Percentiles rank a stretch among this genome's conserved stretches.
phyloP scores from a whole-genome alignment of 1,140 invertebrate species.

The Macrotrachela quadricornifera region DNA sequence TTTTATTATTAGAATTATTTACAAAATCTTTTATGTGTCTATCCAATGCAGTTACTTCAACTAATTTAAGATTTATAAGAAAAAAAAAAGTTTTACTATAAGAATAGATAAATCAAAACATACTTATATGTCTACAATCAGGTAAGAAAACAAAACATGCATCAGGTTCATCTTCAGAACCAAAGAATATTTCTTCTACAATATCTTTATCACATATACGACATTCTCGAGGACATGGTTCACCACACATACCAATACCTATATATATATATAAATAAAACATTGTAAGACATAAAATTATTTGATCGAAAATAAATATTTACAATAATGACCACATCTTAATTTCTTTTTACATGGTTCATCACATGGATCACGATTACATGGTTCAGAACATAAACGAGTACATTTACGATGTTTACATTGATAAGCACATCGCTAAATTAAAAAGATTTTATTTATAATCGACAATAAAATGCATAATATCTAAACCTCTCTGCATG shows the following conservation, averaged over 20 bases:
- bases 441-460: too few species aligned
- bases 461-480: too few species aligned
- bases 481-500: slow-evolving; percentile 40
- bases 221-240: slow-evolving; percentile 28
- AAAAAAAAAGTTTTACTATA: too few species aligned
- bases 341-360: slow-evolving; percentile 14
- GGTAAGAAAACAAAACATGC: slow-evolving; percentile 35
- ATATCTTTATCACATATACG: neutral
- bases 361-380: slow-evolving; percentile 35
- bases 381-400: slow-evolving; percentile 37
- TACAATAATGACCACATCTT: slow-evolving; percentile 42
- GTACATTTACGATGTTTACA: slow-evolving; percentile 38
- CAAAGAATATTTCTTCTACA: slow-evolving; percentile 35
- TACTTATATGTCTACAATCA: slow-evolving; percentile 42
- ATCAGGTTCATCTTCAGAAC: slow-evolving; percentile 24
- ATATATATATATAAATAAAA: too few species aligned
- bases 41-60: too few species aligned
- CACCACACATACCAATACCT: slow-evolving; percentile 35
- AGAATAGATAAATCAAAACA: too few species aligned
- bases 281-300: too few species aligned
- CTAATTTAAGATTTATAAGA: too few species aligned
- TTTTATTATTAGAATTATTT: too few species aligned
- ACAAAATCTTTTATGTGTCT: too few species aligned
- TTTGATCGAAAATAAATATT: too few species aligned
- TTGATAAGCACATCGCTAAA: slow-evolving; percentile 21